These are phyloP conservation scores for Nematolebias whitei DNA, from an alignment of 2,113 vertebrate genomes.

Conservation along the genomic window DNA sequence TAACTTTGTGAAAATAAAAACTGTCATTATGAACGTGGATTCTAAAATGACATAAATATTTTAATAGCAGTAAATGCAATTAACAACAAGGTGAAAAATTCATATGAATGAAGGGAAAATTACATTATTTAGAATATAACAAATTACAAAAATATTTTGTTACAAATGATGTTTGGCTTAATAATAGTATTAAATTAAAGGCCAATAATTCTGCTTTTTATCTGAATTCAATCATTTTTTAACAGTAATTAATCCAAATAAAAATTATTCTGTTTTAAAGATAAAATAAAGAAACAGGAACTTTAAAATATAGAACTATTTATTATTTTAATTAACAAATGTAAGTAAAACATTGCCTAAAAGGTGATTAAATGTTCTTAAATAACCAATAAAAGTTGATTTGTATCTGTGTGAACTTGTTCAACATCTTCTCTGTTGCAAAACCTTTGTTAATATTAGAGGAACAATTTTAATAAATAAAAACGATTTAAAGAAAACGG, in stretches of 20 bases:
- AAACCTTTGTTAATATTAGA: conserved; percentile 60
- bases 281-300: conserved; percentile 14
- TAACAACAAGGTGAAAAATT: no score
- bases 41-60: background rate
- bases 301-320: conserved; percentile 16
- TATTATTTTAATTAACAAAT: conserved; percentile 51
- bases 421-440: conserved; percentile 45
- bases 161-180: conserved; percentile 2
- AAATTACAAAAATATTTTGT: background rate
- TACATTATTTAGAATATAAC: background rate
- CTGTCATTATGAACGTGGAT: background rate
- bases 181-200: background rate
- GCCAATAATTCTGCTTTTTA: conserved; percentile 11
- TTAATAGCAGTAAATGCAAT: no score
- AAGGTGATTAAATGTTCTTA: conserved; percentile 33
- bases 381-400: conserved; percentile 34
- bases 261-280: conserved; percentile 38
- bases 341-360: conserved; percentile 37
- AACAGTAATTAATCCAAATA: conserved; percentile 30
- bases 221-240: conserved; percentile 15
- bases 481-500: conserved; percentile 60
- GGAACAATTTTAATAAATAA: conserved; percentile 33
- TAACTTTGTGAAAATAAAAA: background rate
- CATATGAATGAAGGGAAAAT: no score
- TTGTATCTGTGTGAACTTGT: conserved; percentile 31